phyloP scores from a whole-genome alignment of 2,888 invertebrate genomes.

The Capitulum mitella region DNA sequence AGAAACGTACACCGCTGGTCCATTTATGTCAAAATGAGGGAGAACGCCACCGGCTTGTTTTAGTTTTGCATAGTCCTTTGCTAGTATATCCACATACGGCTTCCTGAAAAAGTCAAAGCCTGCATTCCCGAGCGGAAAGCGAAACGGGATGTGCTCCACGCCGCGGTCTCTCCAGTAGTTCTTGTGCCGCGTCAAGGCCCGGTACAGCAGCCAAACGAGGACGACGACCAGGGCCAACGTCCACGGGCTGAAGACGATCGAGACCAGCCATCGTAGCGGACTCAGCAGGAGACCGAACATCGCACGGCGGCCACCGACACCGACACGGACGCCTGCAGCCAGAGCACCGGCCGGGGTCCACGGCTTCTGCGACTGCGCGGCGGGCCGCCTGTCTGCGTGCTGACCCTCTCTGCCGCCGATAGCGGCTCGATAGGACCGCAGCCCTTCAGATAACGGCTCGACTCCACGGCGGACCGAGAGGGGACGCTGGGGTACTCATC shows the following conservation, averaged over 20 bases:
- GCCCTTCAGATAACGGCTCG: no score
- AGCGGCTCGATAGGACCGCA: no score
- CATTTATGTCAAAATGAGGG: background rate
- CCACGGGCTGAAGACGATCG: background rate
- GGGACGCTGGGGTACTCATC: no score
- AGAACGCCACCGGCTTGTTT: background rate
- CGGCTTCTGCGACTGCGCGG: no score
- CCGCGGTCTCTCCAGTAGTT: background rate
- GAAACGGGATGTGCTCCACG: background rate
- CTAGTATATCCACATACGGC: background rate
- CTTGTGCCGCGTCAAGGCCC: background rate
- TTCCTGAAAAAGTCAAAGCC: background rate
- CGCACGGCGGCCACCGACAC: no score
- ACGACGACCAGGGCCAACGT: background rate
- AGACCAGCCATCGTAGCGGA: background rate
- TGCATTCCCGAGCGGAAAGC: background rate
- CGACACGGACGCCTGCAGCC: no score
- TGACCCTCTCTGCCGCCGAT: no score
- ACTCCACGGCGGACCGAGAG: no score
- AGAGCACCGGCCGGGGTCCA: no score
- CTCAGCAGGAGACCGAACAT: background rate
- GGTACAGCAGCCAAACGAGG: background rate
- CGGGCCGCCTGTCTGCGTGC: no score
- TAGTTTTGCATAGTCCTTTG: background rate
- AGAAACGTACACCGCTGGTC: slow-evolving; percentile 29